Base-by-base conservation (phyloP, 2,888 invertebrate species). In the Eupithecia abbreviata region DNA sequence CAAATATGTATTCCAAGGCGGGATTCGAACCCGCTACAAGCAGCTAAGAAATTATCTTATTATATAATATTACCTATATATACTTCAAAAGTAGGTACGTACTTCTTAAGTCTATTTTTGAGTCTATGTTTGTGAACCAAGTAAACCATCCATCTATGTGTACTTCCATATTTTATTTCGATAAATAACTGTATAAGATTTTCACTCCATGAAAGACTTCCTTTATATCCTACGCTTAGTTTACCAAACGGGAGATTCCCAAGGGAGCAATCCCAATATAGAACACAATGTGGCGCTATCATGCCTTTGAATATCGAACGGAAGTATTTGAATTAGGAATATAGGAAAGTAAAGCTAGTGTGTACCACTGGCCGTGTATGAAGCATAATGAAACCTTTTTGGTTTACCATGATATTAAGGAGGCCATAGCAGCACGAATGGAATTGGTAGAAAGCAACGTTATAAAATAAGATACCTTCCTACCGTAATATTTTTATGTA, bases 231-330 rank as follows among this genome's bases (percentile, higher is more conserved):
- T 75, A 73, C 68, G 51, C 47, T 76, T 71, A 66, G 70, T 81
- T 77, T 74, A 67, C 67, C 13, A 70, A 71, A 47, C 65, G 55
- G 70, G 76, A 66, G 68, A 18, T 49, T 74, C 78, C 73, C 77
- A 45, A 49, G 74, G 77, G 79, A 79, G n/a, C 30, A 18, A 47
- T 72, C 58, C 69, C 58, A 51, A 78, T 80, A 77, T 76, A 76
- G 68, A 47, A 76, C 30, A 82, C 80, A 82, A 80, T 80, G 76
- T 71, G 69, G 55, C 49, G 74, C 55, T 65, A 69, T 66, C 51
- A 47, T 55, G 75, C 47, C 58, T 69, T 18, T 69, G 74, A 55
- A 41, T 65, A 30, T 58, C 13, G 51, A 75, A 43, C 79, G 77
- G 79, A 79, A 71, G 75, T 71, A 47, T 69, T 62, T 75, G 55